phyloP scores from a whole-genome alignment of 1,140 invertebrate genomes.

The Drosophila orosa region DNA sequence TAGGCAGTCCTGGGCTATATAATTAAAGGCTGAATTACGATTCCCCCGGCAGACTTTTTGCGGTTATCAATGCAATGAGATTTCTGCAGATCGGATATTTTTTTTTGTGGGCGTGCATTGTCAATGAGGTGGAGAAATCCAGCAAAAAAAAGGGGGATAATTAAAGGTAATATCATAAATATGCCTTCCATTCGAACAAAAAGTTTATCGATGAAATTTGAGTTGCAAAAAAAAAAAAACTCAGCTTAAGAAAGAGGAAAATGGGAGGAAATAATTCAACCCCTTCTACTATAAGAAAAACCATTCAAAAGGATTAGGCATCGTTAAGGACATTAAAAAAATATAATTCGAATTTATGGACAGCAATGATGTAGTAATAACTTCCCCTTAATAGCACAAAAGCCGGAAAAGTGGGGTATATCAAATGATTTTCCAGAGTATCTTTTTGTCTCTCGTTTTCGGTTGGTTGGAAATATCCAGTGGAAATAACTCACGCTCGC shows the following conservation, averaged over 20 bases:
- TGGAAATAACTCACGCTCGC: slow-evolving; percentile 43
- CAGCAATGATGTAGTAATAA: slow-evolving; percentile 27
- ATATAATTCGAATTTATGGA: slow-evolving; percentile 52
- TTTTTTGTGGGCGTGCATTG: slow-evolving; percentile 39
- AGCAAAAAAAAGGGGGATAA: slow-evolving; percentile 25
- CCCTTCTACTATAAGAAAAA: slow-evolving; percentile 1
- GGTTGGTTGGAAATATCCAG: slow-evolving; percentile 20
- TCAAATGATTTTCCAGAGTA: slow-evolving; percentile 26
- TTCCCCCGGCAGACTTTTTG: slow-evolving; percentile 22
- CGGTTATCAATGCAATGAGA: slow-evolving; percentile 39
- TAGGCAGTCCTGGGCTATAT: slow-evolving; percentile 29
- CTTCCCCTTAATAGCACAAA: slow-evolving; percentile 12
- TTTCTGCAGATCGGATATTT: slow-evolving; percentile 13
- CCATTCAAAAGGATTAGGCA: slow-evolving; percentile 38
- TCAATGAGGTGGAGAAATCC: slow-evolving; percentile 47
- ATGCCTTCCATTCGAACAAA: neutral
- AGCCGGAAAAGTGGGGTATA: slow-evolving; percentile 5
- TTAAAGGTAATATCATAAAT: slow-evolving; percentile 49
- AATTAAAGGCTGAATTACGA: slow-evolving; percentile 48
- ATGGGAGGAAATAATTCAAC: slow-evolving; percentile 3
- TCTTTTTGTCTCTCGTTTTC: slow-evolving; percentile 40
- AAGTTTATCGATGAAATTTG: slow-evolving; percentile 33
- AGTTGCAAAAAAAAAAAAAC: slow-evolving; percentile 25
- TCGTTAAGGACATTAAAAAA: slow-evolving; percentile 48
- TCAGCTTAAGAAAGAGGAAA: slow-evolving; percentile 11